A percentile compares a stretch with the other conserved stretches of the same genome.
These are phyloP conservation scores for Heterotis niloticus DNA, from an alignment of 2,113 vertebrate species.

Conservation along the genomic window DNA sequence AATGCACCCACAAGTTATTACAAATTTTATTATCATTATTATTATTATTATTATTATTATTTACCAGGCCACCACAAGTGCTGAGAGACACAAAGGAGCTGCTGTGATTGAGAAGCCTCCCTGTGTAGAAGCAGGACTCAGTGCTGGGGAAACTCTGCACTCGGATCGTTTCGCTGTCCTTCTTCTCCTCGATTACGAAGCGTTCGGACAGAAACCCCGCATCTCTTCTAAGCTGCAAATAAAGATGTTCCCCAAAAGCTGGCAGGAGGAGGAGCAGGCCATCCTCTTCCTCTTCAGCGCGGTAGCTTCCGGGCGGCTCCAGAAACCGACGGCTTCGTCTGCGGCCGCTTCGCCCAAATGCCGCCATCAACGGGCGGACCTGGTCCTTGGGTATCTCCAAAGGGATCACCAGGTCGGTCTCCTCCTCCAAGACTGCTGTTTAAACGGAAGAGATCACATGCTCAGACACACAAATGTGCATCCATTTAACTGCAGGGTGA, in stretches of 20 bases:
- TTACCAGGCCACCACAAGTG: slow-evolving; percentile 88
- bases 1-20: no score
- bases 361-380: slow-evolving; percentile 64
- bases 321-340: slow-evolving; percentile 47
- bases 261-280: slow-evolving; percentile 75
- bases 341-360: slow-evolving; percentile 34
- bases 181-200: slow-evolving; percentile 77
- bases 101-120: slow-evolving; percentile 74
- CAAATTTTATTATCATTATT: no score
- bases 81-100: slow-evolving; percentile 78
- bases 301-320: slow-evolving; percentile 35
- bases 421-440: slow-evolving; percentile 47
- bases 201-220: slow-evolving; percentile 69
- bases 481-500: no score
- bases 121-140: slow-evolving; percentile 81
- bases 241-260: slow-evolving; percentile 70
- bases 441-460: neutral
- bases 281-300: slow-evolving; percentile 31
- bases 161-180: slow-evolving; percentile 37
- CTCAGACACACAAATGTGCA: no score
- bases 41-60: slow-evolving; percentile 20
- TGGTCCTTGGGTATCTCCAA: slow-evolving; percentile 66
- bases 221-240: slow-evolving; percentile 74
- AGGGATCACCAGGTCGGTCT: slow-evolving; percentile 75
- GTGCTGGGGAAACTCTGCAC: slow-evolving; percentile 37